A percentile compares a stretch with the other conserved stretches of the same genome.
phyloP scores from a whole-genome alignment of 2,797 vertebrate genomes.

The Syndactyla subalaris region DNA sequence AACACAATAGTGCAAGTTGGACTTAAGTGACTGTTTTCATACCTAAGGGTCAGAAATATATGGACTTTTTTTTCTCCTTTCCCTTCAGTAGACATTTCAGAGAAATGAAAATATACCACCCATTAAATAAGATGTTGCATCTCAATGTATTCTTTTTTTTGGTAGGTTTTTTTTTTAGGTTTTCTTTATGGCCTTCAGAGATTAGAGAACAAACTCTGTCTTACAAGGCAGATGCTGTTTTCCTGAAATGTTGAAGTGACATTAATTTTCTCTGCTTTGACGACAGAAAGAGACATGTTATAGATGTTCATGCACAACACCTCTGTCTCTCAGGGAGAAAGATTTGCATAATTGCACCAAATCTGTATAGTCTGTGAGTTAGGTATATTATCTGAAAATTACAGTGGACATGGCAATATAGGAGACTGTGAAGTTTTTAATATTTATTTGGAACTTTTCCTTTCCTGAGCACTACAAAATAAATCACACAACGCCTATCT shows the following conservation, averaged over 20 bases:
- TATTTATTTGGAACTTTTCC: background rate
- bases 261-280: background rate
- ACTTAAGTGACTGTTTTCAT: background rate
- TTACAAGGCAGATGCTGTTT: background rate
- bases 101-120: background rate
- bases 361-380: background rate
- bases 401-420: background rate
- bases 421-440: background rate
- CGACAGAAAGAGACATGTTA: background rate
- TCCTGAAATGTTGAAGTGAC: background rate
- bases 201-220: background rate
- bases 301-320: background rate
- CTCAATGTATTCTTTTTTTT: background rate
- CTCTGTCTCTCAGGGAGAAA: background rate
- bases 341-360: background rate
- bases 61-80: fast-evolving
- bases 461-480: background rate
- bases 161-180: background rate
- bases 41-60: background rate
- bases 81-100: background rate
- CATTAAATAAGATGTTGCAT: background rate
- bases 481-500: background rate
- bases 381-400: background rate
- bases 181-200: background rate
- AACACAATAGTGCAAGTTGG: background rate